Percentiles rank a stretch among this genome's conserved stretches.
phyloP scores from a whole-genome alignment of 2,888 invertebrate species.

The Agrochola lychnidis region DNA sequence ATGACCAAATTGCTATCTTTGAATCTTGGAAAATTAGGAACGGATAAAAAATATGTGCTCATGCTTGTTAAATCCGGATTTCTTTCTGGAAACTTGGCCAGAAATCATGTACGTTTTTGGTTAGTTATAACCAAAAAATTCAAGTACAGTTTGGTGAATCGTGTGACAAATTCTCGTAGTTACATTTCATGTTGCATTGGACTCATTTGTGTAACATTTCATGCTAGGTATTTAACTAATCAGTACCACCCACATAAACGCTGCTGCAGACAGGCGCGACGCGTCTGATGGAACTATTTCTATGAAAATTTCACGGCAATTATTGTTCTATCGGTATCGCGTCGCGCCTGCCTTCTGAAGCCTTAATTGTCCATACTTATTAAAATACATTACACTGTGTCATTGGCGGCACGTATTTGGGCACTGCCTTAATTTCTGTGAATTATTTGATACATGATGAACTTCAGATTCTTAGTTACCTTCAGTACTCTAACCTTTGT shows the following conservation, averaged over 20 bases:
- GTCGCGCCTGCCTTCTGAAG: no score
- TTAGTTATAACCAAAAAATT: not conserved
- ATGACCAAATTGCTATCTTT: slow-evolving; percentile 14
- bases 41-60: slow-evolving; percentile 2
- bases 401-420: not conserved
- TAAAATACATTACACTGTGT: not conserved
- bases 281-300: no score
- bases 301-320: no score
- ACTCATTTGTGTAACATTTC: not conserved
- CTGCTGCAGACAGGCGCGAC: no score
- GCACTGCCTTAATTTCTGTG: not conserved
- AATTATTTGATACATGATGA: not conserved
- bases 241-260: not conserved
- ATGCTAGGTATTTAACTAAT: not conserved
- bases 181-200: not conserved
- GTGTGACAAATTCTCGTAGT: not conserved
- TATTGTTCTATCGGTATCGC: no score
- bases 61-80: not conserved
- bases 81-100: not conserved
- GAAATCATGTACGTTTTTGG: not conserved
- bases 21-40: slow-evolving; percentile 3
- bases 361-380: not conserved
- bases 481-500: slow-evolving; percentile 36
- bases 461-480: slow-evolving; percentile 2
- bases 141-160: not conserved